Percentiles rank a stretch among this genome's conserved stretches.
These are phyloP conservation scores for Cataglyphis hispanica DNA, from an alignment of 1,140 invertebrate species.

Conservation along the genomic window DNA sequence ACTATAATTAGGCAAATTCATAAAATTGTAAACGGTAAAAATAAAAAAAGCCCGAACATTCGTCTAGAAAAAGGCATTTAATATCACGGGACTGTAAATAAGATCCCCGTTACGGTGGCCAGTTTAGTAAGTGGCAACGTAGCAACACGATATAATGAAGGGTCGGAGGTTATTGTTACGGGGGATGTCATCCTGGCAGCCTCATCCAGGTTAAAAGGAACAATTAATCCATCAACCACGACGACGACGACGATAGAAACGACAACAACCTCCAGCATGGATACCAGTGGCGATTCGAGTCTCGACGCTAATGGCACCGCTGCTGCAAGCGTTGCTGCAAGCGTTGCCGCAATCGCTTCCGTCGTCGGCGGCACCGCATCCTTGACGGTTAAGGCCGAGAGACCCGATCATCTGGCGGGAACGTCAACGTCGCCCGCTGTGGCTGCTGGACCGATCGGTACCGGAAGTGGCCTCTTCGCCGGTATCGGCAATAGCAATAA, in stretches of 20 bases:
- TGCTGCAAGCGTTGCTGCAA: conserved; percentile 38
- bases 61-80: neutral
- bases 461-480: conserved; percentile 77
- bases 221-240: conserved; percentile 58
- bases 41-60: neutral
- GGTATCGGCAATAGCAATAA: conserved; percentile 81
- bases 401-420: conserved; percentile 79
- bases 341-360: conserved; percentile 64
- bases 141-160: conserved; percentile 85
- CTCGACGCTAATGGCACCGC: conserved; percentile 68
- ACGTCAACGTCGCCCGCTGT: conserved; percentile 75
- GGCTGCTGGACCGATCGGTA: conserved; percentile 71
- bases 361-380: conserved; percentile 68
- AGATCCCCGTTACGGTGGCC: conserved; percentile 85
- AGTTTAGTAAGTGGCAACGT: conserved; percentile 84
- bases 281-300: conserved; percentile 69
- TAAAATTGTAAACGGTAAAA: neutral
- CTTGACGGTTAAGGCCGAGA: conserved; percentile 82
- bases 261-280: conserved; percentile 62
- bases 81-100: conserved; percentile 28
- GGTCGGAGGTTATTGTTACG: conserved; percentile 81
- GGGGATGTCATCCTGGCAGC: conserved; percentile 82
- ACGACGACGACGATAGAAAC: conserved; percentile 15
- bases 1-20: neutral
- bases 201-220: conserved; percentile 80